A percentile compares a stretch with the other conserved stretches of the same genome.
Conservation (phyloP, 2,797 vertebrate species). For the Bovichtus variegatus region DNA sequence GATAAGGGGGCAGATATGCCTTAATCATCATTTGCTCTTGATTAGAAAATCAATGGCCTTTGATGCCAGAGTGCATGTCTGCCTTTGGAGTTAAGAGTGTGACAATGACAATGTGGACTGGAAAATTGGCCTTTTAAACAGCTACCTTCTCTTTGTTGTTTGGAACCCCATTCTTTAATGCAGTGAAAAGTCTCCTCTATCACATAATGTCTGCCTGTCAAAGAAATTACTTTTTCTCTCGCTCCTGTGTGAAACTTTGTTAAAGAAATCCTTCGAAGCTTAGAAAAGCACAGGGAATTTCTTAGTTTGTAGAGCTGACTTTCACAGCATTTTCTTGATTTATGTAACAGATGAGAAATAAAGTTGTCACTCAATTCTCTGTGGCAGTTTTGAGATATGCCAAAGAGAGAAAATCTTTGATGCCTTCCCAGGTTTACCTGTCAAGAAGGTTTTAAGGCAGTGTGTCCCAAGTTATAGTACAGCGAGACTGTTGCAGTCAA, state of each 20-base stretch:
- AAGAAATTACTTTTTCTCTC: constrained; percentile 83
- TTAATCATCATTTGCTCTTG: constrained; percentile 88
- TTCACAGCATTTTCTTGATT: constrained; percentile 81
- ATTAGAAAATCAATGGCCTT: constrained; percentile 90
- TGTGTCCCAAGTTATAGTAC: constrained; percentile 63
- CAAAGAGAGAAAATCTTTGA: constrained; percentile 80
- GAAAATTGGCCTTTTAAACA: constrained; percentile 87
- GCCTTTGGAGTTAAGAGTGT: constrained; percentile 86
- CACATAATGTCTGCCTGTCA: constrained; percentile 86
- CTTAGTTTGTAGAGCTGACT: constrained; percentile 80
- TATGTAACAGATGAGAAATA: constrained; percentile 84
- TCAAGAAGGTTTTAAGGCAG: constrained; percentile 75
- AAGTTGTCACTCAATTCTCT: constrained; percentile 85
- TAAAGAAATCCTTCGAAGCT: constrained; percentile 79
- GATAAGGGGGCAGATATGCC: constrained; percentile 88
- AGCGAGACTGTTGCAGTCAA: constrained; percentile 60
- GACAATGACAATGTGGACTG: constrained; percentile 87
- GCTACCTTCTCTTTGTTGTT: constrained; percentile 85
- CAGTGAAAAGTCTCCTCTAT: constrained; percentile 83
- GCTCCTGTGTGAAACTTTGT: constrained; percentile 81
- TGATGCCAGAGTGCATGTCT: constrained; percentile 87
- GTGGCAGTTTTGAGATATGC: constrained; percentile 80
- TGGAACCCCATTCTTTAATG: constrained; percentile 81
- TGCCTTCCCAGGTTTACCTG: constrained; percentile 78
- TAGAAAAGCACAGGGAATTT: constrained; percentile 79